phyloP scores from a whole-genome alignment of 2,888 invertebrate genomes.

The Drosophila testacea region DNA sequence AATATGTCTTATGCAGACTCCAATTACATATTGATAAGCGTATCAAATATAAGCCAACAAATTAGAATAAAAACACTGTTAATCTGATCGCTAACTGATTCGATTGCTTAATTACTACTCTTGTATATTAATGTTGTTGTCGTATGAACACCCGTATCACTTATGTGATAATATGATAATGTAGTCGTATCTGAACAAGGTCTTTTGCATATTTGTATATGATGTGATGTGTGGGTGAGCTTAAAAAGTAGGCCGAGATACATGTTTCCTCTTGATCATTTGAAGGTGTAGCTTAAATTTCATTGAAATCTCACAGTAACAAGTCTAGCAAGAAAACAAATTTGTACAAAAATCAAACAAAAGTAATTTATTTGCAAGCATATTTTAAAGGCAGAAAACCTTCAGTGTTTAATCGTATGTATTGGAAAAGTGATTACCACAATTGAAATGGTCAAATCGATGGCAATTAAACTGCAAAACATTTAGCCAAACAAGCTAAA shows the following conservation, averaged over 20 bases:
- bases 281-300: conserved; percentile 8
- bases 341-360: conserved; percentile 1
- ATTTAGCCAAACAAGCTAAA: conserved; percentile 33
- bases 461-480: conserved; percentile 17
- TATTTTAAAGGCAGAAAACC: neutral
- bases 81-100: neutral
- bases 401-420: conserved; percentile 8
- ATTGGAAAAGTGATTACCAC: neutral
- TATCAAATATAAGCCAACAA: too few species aligned
- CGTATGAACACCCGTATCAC: conserved; percentile 9
- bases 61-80: too few species aligned
- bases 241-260: conserved; percentile 35
- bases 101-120: too few species aligned
- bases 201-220: conserved; percentile 12
- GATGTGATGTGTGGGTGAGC: conserved; percentile 12
- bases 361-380: neutral
- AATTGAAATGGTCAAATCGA: conserved; percentile 5
- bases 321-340: conserved; percentile 9
- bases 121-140: neutral
- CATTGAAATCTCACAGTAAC: conserved; percentile 7
- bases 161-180: neutral
- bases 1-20: too few species aligned
- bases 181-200: neutral
- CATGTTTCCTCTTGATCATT: conserved; percentile 1
- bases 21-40: too few species aligned